Evolutionary conservation across 2,797 vertebrate genomes (phyloP).

Genomic region (Hypotaenidia okinawae): DNA sequence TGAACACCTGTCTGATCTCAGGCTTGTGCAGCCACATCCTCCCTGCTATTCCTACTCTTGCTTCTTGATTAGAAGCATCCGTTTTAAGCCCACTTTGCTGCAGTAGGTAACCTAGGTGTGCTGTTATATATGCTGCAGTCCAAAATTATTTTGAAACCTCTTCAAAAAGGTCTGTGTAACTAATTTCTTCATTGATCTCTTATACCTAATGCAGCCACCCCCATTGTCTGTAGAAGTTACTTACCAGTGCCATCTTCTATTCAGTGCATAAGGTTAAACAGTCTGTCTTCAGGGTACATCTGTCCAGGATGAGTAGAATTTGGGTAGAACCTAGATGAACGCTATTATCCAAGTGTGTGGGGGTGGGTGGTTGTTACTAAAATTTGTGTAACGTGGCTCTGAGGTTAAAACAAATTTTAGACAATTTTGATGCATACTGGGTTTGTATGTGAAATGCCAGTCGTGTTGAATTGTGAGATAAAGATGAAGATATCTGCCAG

Average conservation of each 20-base stretch:
- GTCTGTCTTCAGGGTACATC: neutral
- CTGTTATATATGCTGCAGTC: neutral
- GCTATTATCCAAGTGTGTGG: neutral
- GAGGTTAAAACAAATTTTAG: constrained; percentile 13
- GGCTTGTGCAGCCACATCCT: neutral
- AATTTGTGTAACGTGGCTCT: neutral
- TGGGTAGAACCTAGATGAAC: constrained; percentile 12
- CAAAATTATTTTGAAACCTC: neutral
- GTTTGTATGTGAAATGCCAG: constrained; percentile 46
- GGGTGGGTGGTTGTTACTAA: neutral
- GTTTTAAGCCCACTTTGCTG: neutral
- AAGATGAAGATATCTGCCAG: constrained; percentile 6
- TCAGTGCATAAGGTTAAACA: neutral
- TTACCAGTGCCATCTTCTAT: neutral
- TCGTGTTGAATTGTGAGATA: constrained; percentile 36
- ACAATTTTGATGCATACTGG: constrained; percentile 39
- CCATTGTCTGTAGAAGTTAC: neutral
- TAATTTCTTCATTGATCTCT: neutral
- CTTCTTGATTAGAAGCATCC: neutral
- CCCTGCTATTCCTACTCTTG: neutral
- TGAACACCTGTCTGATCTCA: neutral
- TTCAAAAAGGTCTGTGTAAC: neutral
- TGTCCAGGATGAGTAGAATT: constrained; percentile 9
- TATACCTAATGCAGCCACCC: neutral
- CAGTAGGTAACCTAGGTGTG: neutral